A percentile compares a stretch with the other conserved stretches of the same genome.
Evolutionary conservation across 2,797 vertebrate genomes (phyloP).

Genomic region (Craterocephalus amniculus): DNA sequence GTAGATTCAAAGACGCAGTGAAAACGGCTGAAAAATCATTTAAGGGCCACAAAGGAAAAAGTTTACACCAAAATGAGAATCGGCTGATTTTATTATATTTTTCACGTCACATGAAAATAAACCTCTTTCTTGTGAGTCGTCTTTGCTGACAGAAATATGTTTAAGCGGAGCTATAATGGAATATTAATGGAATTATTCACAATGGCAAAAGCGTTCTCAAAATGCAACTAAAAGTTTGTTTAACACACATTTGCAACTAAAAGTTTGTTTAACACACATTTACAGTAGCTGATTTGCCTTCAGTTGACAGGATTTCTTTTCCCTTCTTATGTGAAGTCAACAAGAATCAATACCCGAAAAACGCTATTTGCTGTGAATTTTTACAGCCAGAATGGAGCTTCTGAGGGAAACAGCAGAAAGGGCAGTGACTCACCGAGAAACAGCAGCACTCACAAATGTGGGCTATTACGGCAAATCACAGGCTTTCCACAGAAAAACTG

Average conservation of each 20-base stretch:
- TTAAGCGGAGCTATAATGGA: background rate
- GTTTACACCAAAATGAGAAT: constrained; percentile 6
- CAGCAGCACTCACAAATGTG: constrained; percentile 37
- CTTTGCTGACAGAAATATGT: background rate
- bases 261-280: background rate
- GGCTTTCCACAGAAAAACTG: constrained; percentile 32
- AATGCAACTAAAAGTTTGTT: background rate
- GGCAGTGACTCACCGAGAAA: constrained; percentile 32
- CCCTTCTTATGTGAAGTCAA: constrained; percentile 19
- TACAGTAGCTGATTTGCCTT: background rate
- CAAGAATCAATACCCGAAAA: constrained; percentile 6
- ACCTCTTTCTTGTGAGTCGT: background rate
- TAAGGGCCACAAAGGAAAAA: constrained; percentile 18
- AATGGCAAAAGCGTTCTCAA: background rate
- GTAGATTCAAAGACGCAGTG: constrained; percentile 13
- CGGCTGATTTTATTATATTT: background rate
- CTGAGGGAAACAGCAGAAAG: constrained; percentile 21
- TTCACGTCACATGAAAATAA: constrained; percentile 8
- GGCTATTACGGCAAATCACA: constrained; percentile 59
- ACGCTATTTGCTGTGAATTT: background rate
- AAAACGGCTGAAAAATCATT: constrained; percentile 27
- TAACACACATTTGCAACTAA: background rate
- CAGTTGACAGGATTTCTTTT: constrained; percentile 9
- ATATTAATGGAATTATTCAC: background rate
- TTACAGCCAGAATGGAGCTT: constrained; percentile 30